Evolutionary conservation across 37 sponge, comb jelly and placozoan species (phyloP).

Genomic region (Beroe forskalii): DNA sequence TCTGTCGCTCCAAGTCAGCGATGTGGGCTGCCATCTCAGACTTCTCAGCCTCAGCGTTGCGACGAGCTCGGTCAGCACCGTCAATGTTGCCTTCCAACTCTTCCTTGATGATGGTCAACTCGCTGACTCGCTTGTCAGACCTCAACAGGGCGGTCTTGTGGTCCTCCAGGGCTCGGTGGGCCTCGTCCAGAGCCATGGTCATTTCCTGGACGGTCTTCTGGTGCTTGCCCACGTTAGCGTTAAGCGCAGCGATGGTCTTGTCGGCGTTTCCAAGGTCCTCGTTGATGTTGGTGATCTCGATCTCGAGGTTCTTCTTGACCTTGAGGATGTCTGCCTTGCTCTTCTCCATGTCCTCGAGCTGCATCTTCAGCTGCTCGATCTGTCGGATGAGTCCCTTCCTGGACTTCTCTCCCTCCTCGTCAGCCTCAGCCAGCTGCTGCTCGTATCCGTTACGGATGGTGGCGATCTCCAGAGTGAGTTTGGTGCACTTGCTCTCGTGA

Average conservation of each 20-base stretch:
- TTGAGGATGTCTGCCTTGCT: conserved; percentile 51
- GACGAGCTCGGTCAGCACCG: conserved; percentile 59
- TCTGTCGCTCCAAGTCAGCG: conserved; percentile 50
- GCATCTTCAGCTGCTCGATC: conserved; percentile 64
- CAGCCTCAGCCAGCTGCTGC: conserved; percentile 59
- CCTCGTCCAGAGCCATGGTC: conserved; percentile 65
- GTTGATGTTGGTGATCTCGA: conserved; percentile 72
- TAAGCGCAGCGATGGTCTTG: conserved; percentile 72
- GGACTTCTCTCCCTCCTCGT: conserved; percentile 64
- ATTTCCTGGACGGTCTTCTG: conserved; percentile 65
- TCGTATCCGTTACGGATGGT: conserved; percentile 58
- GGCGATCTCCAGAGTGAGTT: conserved; percentile 64
- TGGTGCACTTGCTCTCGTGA: conserved; percentile 55
- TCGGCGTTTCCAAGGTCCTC: conserved; percentile 80
- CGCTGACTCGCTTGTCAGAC: conserved; percentile 51
- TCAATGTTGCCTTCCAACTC: conserved; percentile 53
- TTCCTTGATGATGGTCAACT: conserved; percentile 56
- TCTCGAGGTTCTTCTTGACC: conserved; percentile 69
- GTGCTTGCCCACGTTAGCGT: conserved; percentile 75
- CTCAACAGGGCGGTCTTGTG: conserved; percentile 63
- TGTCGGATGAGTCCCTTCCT: conserved; percentile 66
- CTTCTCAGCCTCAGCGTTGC: conserved; percentile 45
- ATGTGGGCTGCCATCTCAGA: conserved; percentile 65
- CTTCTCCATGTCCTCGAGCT: conserved; percentile 63
- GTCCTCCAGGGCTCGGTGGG: conserved; percentile 64